phyloP scores from a whole-genome alignment of 2,113 vertebrate genomes.

The Salvelinus alpinus region DNA sequence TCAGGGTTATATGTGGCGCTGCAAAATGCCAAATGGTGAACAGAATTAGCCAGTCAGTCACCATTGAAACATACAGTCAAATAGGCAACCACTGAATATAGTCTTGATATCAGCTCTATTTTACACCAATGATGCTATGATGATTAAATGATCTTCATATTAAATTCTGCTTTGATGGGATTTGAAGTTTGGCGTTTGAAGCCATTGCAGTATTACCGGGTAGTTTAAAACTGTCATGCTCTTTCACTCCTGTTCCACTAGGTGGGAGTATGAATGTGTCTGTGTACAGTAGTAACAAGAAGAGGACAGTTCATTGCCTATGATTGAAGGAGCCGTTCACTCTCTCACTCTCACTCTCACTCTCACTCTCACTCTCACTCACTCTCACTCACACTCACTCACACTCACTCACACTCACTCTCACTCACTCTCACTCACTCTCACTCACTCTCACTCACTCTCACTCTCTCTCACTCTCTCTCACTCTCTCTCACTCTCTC shows the following conservation, averaged over 20 bases:
- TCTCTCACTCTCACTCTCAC: neutral
- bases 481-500: too few relatives aligned
- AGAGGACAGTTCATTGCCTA: neutral
- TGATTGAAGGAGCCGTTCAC: too few relatives aligned
- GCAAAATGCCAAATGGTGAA: neutral
- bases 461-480: neutral
- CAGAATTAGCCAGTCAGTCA: neutral
- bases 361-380: neutral
- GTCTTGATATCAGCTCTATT: neutral
- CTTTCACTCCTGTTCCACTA: neutral
- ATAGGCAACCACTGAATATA: neutral
- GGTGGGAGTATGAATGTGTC: neutral
- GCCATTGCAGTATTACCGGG: neutral
- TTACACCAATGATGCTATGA: neutral
- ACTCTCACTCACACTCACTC: too few relatives aligned
- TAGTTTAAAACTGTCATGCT: neutral
- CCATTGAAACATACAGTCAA: neutral
- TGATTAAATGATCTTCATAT: neutral
- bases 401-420: too few relatives aligned
- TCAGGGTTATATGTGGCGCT: neutral
- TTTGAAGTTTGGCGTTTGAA: neutral
- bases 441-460: too few relatives aligned
- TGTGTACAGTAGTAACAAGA: neutral
- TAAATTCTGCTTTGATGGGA: neutral
- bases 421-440: too few relatives aligned